A percentile compares a stretch with the other conserved stretches of the same genome.
Evolutionary conservation across 2,797 vertebrate species (phyloP).

Genomic region (Danionella dracula): DNA sequence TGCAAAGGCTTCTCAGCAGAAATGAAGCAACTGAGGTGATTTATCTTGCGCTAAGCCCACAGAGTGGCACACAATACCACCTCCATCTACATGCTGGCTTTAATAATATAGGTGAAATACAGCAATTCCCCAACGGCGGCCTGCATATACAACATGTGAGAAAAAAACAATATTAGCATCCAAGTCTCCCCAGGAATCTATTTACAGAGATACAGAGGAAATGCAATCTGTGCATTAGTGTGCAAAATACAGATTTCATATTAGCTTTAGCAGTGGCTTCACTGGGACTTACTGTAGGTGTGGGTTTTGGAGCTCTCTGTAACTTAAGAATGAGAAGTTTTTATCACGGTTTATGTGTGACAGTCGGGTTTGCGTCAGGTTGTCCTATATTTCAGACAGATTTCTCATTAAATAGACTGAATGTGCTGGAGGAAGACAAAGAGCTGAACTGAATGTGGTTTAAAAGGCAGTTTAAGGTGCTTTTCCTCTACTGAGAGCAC

Average conservation of each 20-base stretch:
- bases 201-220: neutral
- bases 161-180: neutral
- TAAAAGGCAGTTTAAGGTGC: constrained; percentile 44
- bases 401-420: constrained; percentile 28
- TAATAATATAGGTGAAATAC: constrained; percentile 27
- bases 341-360: constrained; percentile 16
- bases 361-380: neutral
- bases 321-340: neutral
- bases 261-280: neutral
- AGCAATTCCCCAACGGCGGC: neutral
- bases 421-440: constrained; percentile 22
- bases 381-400: constrained; percentile 17
- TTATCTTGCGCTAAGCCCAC: constrained; percentile 24
- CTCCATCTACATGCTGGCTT: constrained; percentile 20
- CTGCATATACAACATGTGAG: neutral
- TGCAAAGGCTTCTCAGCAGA: constrained; percentile 17
- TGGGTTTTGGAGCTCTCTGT: constrained; percentile 10
- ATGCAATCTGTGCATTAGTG: neutral
- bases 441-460: constrained; percentile 62
- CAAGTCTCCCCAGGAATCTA: neutral
- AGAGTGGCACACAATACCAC: constrained; percentile 15
- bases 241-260: neutral
- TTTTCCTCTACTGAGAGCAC: constrained; percentile 57
- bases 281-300: neutral
- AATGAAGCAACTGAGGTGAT: constrained; percentile 19